Evolutionary conservation across 1,140 invertebrate genomes (phyloP).

Genomic region (Bombus cullumanus): DNA sequence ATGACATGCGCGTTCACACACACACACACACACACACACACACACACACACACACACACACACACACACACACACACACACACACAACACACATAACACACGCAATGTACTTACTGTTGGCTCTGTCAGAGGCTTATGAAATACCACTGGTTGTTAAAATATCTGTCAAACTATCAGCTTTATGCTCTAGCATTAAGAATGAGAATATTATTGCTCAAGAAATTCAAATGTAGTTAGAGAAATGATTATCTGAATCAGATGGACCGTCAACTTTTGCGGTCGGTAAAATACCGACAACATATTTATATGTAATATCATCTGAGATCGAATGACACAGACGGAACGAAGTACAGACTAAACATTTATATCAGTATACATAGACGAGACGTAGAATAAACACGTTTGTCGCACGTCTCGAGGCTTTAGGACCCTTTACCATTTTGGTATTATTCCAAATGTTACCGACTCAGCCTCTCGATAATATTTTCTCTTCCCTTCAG

Average conservation of each 20-base stretch:
- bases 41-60: too few relatives aligned
- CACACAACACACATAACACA: rapidly evolving
- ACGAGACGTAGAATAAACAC: neutral
- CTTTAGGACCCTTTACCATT: neutral
- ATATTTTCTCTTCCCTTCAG: too few relatives aligned
- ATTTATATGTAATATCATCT: neutral
- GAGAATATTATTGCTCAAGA: too few relatives aligned
- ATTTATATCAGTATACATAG: neutral
- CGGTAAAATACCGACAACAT: neutral
- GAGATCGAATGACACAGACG: neutral
- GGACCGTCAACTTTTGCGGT: neutral
- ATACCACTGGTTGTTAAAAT: too few relatives aligned
- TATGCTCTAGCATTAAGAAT: too few relatives aligned
- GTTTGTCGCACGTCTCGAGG: neutral
- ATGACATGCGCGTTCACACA: too few relatives aligned
- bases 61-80: too few relatives aligned
- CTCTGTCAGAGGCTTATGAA: too few relatives aligned
- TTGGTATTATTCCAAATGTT: neutral
- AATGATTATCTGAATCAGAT: neutral
- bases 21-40: rapidly evolving
- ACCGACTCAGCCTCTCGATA: too few relatives aligned
- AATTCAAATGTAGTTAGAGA: neutral
- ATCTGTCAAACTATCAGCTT: too few relatives aligned
- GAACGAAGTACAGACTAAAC: neutral
- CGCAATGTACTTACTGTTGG: too few relatives aligned